Evolutionary conservation across 2,888 invertebrate genomes (phyloP), one percentile per base, ranked within the genome.

Genomic region (Chymomyza amoena): DNA sequence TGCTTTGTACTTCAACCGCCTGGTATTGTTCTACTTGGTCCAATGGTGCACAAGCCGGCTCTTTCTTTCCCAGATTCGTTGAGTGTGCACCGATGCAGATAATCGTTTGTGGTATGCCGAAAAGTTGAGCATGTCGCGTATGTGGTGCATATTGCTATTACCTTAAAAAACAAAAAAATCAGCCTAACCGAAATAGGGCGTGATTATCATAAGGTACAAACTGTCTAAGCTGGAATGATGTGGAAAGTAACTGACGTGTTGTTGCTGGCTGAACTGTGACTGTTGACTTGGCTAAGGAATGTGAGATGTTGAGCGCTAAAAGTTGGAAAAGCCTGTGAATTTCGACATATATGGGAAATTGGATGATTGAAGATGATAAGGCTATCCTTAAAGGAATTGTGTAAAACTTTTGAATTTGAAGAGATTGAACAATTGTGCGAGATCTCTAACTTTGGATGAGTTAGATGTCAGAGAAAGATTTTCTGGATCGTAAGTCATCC

Each of bases 1-100:
- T 84, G 84, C 87, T 90, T 90, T 90, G 90, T 90, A 84, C 84
- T 89, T 81, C 77, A 78, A 79, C 90, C 90, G 90, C 84, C 39
- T 79, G 68, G 75, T 76, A 82, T 89, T 90, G 87, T 89, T 78
- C 39, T 75, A 51, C 61, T 45, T 71, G 70, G 76, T 72, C 76
- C 79, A 69, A 25, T 70, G 79, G 45, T 70, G 72, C 52, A 60
- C 45, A 57, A 32, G 67, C 61, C 65, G 64, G 64, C 65, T 71
- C 64, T 65, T 65, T 69, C 36, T 36, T 72, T 73, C 62, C 68
- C 72, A 69, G 71, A 66, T 75, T 76, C 78, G 80, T 78, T 79
- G 80, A 69, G 77, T 78, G 88, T 83, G 80, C 81, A 77, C 74
- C 81, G 83, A 87, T 77, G 89, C 89, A 82, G 77, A 83, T 89